Percentiles rank a stretch among this genome's conserved stretches.
These are phyloP conservation scores for Eospalax fontanierii DNA, from an alignment of 2,797 vertebrate genomes.

Conservation along the genomic window DNA sequence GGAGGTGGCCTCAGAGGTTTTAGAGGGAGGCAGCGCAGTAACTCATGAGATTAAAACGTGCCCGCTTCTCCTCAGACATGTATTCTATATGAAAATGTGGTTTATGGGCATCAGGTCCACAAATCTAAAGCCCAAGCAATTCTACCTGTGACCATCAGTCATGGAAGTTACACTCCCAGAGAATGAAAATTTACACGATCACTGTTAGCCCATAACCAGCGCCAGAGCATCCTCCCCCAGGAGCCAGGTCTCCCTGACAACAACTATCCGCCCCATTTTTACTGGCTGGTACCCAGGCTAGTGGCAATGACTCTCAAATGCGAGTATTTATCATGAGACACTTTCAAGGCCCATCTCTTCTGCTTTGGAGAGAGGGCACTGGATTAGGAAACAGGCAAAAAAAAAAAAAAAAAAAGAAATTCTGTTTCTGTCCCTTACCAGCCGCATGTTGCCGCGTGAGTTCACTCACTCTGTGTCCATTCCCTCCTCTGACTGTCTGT, in stretches of 20 bases:
- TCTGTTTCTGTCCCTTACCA: slow-evolving; percentile 47
- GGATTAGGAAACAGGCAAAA: slow-evolving; percentile 61
- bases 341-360: slow-evolving; percentile 81
- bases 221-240: not conserved
- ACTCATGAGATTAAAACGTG: slow-evolving; percentile 91
- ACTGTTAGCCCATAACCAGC: slow-evolving; percentile 83
- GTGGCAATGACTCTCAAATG: slow-evolving; percentile 81
- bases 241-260: slow-evolving; percentile 81
- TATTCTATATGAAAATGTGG: slow-evolving; percentile 93
- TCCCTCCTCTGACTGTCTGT: not conserved
- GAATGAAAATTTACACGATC: slow-evolving; percentile 90
- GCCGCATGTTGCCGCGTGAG: not conserved
- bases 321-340: slow-evolving; percentile 80
- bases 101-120: slow-evolving; percentile 91
- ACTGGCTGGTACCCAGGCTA: slow-evolving; percentile 76
- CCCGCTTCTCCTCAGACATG: slow-evolving; percentile 89
- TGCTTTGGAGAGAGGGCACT: slow-evolving; percentile 50
- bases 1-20: slow-evolving; percentile 81
- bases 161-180: slow-evolving; percentile 90
- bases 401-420: not conserved
- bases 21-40: slow-evolving; percentile 86
- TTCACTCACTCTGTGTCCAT: not conserved
- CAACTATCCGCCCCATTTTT: slow-evolving; percentile 72
- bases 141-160: slow-evolving; percentile 90
- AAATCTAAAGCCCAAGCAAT: slow-evolving; percentile 91